A percentile compares a stretch with the other conserved stretches of the same genome.
phyloP scores from a whole-genome alignment of 35 echinoderm and acorn worm species.

The Diadema setosum region DNA sequence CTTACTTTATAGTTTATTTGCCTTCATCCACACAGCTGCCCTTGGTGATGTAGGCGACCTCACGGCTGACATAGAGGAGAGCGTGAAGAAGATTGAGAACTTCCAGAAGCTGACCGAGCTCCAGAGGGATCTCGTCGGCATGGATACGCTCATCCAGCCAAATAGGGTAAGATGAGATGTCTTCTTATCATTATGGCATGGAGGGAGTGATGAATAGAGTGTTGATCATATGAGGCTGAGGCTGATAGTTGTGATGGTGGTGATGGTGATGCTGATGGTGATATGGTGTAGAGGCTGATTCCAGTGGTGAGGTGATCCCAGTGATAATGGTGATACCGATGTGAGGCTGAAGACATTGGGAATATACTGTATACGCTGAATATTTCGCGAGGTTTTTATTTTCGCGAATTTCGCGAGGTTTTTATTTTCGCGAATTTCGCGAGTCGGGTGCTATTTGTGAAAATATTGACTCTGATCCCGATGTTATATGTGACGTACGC shows the following conservation, averaged over 20 bases:
- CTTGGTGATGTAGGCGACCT: slow-evolving; percentile 78
- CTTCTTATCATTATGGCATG: neutral
- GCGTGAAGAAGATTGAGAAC: slow-evolving; percentile 77
- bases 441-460: too few species aligned
- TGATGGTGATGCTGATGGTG: neutral
- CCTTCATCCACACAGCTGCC: slow-evolving; percentile 58
- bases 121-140: slow-evolving; percentile 85
- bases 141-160: slow-evolving; percentile 84
- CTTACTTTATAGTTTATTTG: neutral
- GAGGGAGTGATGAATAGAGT: neutral
- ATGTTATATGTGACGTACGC: too few species aligned
- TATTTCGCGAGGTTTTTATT: too few species aligned
- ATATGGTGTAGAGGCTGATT: neutral
- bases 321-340: neutral
- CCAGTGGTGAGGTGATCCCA: neutral
- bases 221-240: neutral
- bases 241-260: neutral
- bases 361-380: too few species aligned
- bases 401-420: too few species aligned
- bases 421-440: too few species aligned
- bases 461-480: too few species aligned
- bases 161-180: slow-evolving; percentile 62
- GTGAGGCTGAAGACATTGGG: too few species aligned
- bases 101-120: slow-evolving; percentile 95
- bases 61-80: slow-evolving; percentile 65